Percentiles rank a stretch among this genome's conserved stretches.
These are phyloP conservation scores for Gobio gobio DNA, from an alignment of 2,113 vertebrate species.

Conservation along the genomic window DNA sequence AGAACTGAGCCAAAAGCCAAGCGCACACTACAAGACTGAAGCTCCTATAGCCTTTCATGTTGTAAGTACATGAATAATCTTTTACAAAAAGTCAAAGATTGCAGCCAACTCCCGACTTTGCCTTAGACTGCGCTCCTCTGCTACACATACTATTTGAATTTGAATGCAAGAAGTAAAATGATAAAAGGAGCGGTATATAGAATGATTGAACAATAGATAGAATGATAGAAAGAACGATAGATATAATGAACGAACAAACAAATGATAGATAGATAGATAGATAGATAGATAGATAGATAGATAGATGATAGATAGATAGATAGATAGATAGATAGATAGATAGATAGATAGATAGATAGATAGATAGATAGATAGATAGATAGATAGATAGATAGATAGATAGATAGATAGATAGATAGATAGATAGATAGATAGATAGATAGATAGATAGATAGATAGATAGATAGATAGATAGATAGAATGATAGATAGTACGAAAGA, in stretches of 20 bases:
- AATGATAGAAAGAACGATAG: background rate
- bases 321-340: background rate
- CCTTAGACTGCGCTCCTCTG: background rate
- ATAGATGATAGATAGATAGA: background rate
- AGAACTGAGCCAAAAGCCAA: slow-evolving; percentile 19
- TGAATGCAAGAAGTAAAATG: too few relatives aligned
- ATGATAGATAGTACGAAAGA: background rate
- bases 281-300: background rate
- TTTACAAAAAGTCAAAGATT: slow-evolving; percentile 11
- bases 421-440: too few relatives aligned
- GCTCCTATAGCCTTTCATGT: background rate
- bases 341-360: background rate
- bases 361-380: background rate
- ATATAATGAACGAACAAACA: too few relatives aligned
- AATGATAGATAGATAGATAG: background rate
- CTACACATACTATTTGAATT: background rate
- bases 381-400: too few relatives aligned
- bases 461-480: background rate
- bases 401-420: background rate
- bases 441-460: background rate
- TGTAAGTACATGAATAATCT: background rate
- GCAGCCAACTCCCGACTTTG: background rate
- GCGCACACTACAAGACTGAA: background rate
- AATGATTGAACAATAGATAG: background rate
- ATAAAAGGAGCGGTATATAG: too few relatives aligned